phyloP scores from a whole-genome alignment of 2,888 invertebrate species.

The Cephus pygmeus region DNA sequence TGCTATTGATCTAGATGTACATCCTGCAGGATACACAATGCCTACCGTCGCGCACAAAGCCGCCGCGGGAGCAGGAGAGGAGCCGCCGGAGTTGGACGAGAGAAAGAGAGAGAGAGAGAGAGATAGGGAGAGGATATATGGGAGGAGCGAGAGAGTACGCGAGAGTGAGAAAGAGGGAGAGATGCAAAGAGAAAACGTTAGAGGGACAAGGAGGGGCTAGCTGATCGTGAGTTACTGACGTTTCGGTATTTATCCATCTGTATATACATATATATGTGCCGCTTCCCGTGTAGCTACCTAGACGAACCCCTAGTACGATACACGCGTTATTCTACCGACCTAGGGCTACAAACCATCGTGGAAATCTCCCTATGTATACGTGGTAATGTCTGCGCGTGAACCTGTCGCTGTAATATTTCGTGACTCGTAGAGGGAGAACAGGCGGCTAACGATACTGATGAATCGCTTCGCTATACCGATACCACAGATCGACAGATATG shows the following conservation, averaged over 20 bases:
- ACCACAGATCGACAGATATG: constrained; percentile 56
- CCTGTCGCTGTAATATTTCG: constrained; percentile 40
- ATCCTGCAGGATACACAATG: constrained; percentile 62
- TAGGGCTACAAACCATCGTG: constrained; percentile 33
- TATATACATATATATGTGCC: constrained; percentile 9
- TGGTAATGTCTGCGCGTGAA: neutral
- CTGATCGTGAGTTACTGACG: constrained; percentile 63
- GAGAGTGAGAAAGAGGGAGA: constrained; percentile 23
- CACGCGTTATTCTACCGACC: constrained; percentile 7
- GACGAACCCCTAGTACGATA: neutral
- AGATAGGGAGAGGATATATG: constrained; percentile 8
- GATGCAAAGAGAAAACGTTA: constrained; percentile 16
- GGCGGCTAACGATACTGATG: constrained; percentile 44
- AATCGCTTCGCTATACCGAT: constrained; percentile 53
- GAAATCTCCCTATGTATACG: constrained; percentile 44
- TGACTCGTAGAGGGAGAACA: constrained; percentile 21
- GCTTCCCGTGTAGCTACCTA: neutral
- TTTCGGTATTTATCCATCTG: constrained; percentile 61
- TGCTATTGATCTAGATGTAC: constrained; percentile 66
- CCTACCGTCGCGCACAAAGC: constrained; percentile 49
- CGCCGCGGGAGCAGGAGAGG: constrained; percentile 24
- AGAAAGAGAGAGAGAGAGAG: constrained; percentile 12
- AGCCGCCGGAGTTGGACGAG: constrained; percentile 15
- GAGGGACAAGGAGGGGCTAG: constrained; percentile 26
- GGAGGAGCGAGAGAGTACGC: constrained; percentile 19